Evolutionary conservation across 2,113 vertebrate genomes (phyloP), one percentile per base, ranked within the genome.

Genomic region (Menidia beryllina): DNA sequence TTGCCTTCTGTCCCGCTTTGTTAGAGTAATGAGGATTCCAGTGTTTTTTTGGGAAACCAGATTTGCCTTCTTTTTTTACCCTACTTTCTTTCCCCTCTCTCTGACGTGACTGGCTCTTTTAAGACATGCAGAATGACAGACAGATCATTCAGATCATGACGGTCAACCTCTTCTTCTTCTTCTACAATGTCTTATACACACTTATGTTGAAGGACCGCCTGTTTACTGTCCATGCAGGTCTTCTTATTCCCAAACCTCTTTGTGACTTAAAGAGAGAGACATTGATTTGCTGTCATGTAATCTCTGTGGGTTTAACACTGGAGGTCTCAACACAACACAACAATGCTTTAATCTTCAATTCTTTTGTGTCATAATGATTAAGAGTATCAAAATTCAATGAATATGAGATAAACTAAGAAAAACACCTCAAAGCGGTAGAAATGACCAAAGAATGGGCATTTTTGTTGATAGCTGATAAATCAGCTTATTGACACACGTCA

Each of bases 1-100:
- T 71, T 45, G 17, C 68, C 72, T 67, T 53, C 57, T 64, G 48
- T 49, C 51, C 24, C 51, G 62, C 65, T 53, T 83, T 8, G 47
- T 72, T 48, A 71, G 69, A 81, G 77, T 74, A 76, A 79, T 77
- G 51, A 78, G 69, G 79, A 76, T 86, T 65, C 57, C 67, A 69
- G 30, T 87, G 83, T 88, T 86, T 69, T 84, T 75, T 86, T 70
- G 54, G 65, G 34, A 87, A 85, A 90, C 79, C 25, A 49, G 83
- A 89, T 86, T 86, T 85, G 45, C 64, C 69, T 54, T 77, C 79
- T 85, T 58, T 88, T 55, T 87, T 88, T 89, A 86, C 80, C 75
- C 85, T 82, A 82, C 83, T 88, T 89, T 88, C 71, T 71, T 55
- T 55, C 23, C 23, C 10, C 49, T n/a, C n/a, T n/a, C n/a, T n/a